Base-by-base conservation (phyloP, 2,888 invertebrate genomes). In the Pyralis farinalis region DNA sequence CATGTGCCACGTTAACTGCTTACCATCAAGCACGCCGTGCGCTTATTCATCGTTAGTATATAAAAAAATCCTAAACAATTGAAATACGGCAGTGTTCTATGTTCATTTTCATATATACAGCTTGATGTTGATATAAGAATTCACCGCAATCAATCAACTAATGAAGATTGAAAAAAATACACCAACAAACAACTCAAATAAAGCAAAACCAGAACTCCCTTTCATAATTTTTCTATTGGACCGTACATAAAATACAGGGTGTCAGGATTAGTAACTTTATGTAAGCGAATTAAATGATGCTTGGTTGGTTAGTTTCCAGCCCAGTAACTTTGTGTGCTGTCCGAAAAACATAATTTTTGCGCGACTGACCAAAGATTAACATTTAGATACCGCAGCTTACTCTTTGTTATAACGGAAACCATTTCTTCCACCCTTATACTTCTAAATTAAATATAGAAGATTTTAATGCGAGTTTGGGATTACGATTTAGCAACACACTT, bases 301-400 rank as follows among this genome's bases (percentile, higher is more conserved):
- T 65, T 68, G 61, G 55, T 37, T 51, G 58, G 55, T 52, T 47
- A 59, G 58, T 75, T 87, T 88, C 74, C 84, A 67, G 44, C 50
- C 75, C 71, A 79, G 64, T 72, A 65, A 71, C 57, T 77, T 68
- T 66, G 43, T 56, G 50, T 51, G 16, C 16, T 63, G 82, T 76
- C 86, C 87, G 83, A 86, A 87, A 88, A 85, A 84, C 87, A 87
- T 88, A 87, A 87, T 87, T 88, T 87, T 88, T 88, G 87, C 80
- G 72, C 78, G 79, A 85, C 71, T 83, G 83, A 80, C 86, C 87
- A 86, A 86, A 87, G 87, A 87, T 87, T 75, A 76, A 76, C 84
- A 82, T 87, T 87, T 77, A 85, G 87, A 87, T 87, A 85, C 83
- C 80, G 49, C 81, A 76, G 51, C 42, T 55, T 58, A 58, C 70